phyloP scores from a whole-genome alignment of 2,797 vertebrate genomes.

The Thunnus albacares region DNA sequence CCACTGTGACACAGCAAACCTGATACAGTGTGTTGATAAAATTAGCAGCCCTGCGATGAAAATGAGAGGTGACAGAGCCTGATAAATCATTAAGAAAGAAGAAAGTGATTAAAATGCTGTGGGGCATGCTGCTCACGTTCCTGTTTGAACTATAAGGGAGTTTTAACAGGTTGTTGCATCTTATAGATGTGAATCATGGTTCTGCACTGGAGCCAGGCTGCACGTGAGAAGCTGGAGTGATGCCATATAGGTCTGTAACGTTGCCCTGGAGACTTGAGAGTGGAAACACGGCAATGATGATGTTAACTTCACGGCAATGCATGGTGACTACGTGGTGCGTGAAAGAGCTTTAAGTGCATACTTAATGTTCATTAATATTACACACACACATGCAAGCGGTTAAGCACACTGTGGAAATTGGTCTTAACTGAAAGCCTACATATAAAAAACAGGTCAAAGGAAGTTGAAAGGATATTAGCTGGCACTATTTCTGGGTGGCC shows the following conservation, averaged over 20 bases:
- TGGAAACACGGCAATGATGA: conserved; percentile 27
- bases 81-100: conserved; percentile 70
- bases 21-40: conserved; percentile 44
- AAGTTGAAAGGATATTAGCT: conserved; percentile 31
- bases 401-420: conserved; percentile 2
- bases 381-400: conserved; percentile 44
- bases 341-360: conserved; percentile 45
- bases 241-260: not conserved
- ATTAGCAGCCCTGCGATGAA: conserved; percentile 49
- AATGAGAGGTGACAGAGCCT: conserved; percentile 53
- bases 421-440: conserved; percentile 3
- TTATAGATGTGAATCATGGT: conserved; percentile 12
- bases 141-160: conserved; percentile 12
- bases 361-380: conserved; percentile 69
- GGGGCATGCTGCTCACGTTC: conserved; percentile 30
- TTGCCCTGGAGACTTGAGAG: conserved; percentile 29
- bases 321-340: conserved; percentile 25
- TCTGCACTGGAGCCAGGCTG: conserved; percentile 6
- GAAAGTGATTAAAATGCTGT: conserved; percentile 60
- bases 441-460: conserved; percentile 39
- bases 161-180: conserved; percentile 29
- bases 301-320: conserved; percentile 19
- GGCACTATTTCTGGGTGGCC: conserved; percentile 29
- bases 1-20: conserved; percentile 55
- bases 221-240: conserved; percentile 33